Percentiles rank a stretch among this genome's conserved stretches.
Evolutionary conservation across 2,113 vertebrate genomes (phyloP).

Genomic region (Cepphus grylle): DNA sequence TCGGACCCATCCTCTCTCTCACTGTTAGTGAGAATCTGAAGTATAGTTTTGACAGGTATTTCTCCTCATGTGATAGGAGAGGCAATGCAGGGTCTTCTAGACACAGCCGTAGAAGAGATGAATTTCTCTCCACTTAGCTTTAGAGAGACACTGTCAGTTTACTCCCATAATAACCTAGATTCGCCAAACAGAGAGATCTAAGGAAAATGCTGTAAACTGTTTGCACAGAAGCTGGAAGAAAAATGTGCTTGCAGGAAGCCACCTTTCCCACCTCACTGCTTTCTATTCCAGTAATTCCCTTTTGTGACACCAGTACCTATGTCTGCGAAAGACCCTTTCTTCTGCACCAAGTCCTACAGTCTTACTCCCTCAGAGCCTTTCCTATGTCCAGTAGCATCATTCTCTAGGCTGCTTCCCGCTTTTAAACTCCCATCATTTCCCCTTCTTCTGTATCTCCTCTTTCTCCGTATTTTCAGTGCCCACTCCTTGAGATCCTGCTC

Average conservation of each 20-base stretch:
- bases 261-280: neutral
- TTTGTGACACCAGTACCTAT: neutral
- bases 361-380: neutral
- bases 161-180: neutral
- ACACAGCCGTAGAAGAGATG: neutral
- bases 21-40: neutral
- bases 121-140: neutral
- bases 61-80: neutral
- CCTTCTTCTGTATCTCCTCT: neutral
- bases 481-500: neutral
- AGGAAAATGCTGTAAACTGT: neutral
- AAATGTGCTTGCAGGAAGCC: neutral
- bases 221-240: neutral
- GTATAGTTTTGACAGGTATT: neutral
- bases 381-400: neutral
- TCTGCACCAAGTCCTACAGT: neutral
- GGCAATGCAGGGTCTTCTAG: neutral
- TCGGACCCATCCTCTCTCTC: neutral
- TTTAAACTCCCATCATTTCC: neutral
- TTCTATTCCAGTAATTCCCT: neutral
- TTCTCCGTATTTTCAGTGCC: neutral
- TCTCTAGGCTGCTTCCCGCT: neutral
- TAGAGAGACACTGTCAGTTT: neutral
- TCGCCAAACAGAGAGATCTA: neutral
- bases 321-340: neutral